Evolutionary conservation across 2,113 vertebrate genomes (phyloP), one percentile per base, ranked within the genome.

Genomic region (Opisthocomus hoazin): DNA sequence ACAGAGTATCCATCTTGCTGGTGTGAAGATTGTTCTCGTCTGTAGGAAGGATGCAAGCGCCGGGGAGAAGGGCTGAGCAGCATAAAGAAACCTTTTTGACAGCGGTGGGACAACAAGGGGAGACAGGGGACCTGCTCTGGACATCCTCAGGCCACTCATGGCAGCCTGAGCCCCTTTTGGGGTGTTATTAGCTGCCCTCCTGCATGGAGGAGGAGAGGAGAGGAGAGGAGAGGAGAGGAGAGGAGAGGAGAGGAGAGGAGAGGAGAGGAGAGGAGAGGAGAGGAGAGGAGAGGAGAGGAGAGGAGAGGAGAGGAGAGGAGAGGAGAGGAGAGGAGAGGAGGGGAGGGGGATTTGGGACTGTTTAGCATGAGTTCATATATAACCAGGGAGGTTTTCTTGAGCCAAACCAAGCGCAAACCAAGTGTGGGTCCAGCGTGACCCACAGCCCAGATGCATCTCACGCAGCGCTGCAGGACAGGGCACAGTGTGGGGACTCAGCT

Each of bases 51-150:
- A 50, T 74, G 18, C 21, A 9, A 32, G 30, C 6, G 0, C 16
- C 0, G 0, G 24, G 30, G 26, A 0, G 2, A 50, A 36, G 32
- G n/a, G 14, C 24, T 65, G 66, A 46, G 68, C 51, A 57, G 45
- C 2, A 0, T 26, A 3, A 82, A 37, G 21, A 53, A 58, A 76
- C 12, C 34, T 76, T 37, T 37, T 18, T 56, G 65, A 16, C 16
- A 4, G 23, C 1, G 4, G 6, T 69, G 32, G 71, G 61, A 54
- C 61, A 45, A 22, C 6, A 43, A 43, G 22, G 27, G 36, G 27
- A 29, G 22, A 2, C 12, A 23, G 21, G 19, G 16, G 32, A 77
- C n/a, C 14, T 58, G 45, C 48, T 43, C 2, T 4, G 83, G 58
- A 45, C 3, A 5, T n/a, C 32, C 65, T 63, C 60, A 32, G 11